Evolutionary conservation across 2,797 vertebrate genomes (phyloP).

Genomic region (Mionectes olivaceus): DNA sequence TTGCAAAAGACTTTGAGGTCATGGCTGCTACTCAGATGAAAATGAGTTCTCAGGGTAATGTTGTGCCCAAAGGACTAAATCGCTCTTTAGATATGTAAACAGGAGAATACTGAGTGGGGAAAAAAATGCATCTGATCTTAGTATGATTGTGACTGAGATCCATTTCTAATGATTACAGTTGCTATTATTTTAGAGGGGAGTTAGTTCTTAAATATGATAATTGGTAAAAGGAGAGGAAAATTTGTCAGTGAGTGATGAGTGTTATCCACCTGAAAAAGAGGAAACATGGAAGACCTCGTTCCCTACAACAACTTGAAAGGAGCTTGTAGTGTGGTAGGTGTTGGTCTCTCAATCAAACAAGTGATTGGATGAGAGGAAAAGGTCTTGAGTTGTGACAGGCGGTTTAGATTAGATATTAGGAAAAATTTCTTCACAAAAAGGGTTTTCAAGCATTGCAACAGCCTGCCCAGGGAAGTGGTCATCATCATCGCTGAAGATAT

Average conservation of each 20-base stretch:
- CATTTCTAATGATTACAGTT: not conserved
- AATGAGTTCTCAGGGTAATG: not conserved
- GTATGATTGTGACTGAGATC: not conserved
- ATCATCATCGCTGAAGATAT: not conserved
- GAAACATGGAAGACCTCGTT: not conserved
- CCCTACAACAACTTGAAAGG: not conserved
- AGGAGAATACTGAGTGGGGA: not conserved
- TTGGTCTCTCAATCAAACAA: not conserved
- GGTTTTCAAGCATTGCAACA: not conserved
- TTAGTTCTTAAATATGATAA: not conserved
- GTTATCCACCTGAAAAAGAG: not conserved
- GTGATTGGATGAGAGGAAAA: not conserved
- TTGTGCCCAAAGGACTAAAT: not conserved
- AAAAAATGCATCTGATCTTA: not conserved
- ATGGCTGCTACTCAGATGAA: not conserved
- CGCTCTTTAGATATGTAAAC: not conserved
- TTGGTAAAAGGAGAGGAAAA: not conserved
- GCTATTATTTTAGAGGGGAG: not conserved
- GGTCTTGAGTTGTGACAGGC: not conserved
- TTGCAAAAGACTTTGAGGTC: not conserved
- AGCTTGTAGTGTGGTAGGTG: not conserved
- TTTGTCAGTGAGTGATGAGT: not conserved
- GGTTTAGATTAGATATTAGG: not conserved
- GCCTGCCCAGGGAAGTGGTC: not conserved
- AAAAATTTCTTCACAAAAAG: not conserved